phyloP scores from a whole-genome alignment of 2,113 vertebrate species.

The Argyrosomus japonicus region DNA sequence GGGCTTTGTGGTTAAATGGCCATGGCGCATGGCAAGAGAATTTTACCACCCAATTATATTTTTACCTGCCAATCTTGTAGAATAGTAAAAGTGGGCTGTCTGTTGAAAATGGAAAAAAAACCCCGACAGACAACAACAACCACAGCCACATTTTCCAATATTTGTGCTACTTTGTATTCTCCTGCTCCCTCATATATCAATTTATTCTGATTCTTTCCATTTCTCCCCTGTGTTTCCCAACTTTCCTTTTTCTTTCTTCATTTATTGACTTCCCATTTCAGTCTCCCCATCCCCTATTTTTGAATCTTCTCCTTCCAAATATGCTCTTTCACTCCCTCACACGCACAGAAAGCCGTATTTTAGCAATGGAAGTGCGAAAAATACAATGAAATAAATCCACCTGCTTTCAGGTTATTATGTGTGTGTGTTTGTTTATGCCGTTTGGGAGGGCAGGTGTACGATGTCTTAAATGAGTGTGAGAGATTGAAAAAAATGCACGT shows the following conservation, averaged over 20 bases:
- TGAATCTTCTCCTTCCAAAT: neutral
- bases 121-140: no score
- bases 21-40: neutral
- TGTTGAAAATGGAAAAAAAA: slow-evolving; percentile 5
- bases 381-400: neutral
- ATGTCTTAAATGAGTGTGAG: neutral
- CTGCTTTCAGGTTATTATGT: neutral
- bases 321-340: neutral
- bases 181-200: neutral
- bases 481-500: slow-evolving; percentile 6
- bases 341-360: neutral
- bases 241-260: neutral
- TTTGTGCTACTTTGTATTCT: neutral
- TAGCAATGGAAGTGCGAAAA: neutral
- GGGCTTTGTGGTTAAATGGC: slow-evolving; percentile 37
- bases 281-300: neutral
- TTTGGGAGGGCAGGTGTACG: neutral
- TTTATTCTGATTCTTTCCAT: neutral
- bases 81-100: slow-evolving; percentile 7
- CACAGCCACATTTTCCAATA: neutral
- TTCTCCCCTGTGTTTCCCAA: neutral
- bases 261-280: neutral
- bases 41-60: slow-evolving; percentile 56
- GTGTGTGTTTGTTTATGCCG: neutral
- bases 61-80: slow-evolving; percentile 41